These are phyloP conservation scores for Zaprionus obscuricornis DNA, from an alignment of 2,888 invertebrate genomes.

Conservation along the genomic window DNA sequence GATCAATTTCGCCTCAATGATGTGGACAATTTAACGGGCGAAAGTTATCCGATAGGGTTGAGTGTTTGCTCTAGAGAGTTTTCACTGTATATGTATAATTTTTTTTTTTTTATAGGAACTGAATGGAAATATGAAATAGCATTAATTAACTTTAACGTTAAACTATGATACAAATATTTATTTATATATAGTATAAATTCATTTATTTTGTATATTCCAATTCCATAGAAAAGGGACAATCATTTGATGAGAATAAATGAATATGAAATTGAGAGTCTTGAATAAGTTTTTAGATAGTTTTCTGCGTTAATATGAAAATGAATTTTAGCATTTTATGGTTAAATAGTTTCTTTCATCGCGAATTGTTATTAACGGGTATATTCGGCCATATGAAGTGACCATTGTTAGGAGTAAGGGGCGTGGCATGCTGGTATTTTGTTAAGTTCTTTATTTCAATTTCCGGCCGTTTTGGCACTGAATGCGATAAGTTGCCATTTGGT, in stretches of 20 bases:
- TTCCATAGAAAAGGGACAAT: no score
- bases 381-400: constrained; percentile 37
- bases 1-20: no score
- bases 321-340: constrained; percentile 17
- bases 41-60: no score
- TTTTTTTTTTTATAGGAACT: no score
- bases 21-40: no score
- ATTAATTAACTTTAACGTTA: no score
- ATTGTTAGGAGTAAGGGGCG: constrained; percentile 1
- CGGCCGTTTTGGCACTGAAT: constrained; percentile 50
- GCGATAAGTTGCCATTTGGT: constrained; percentile 65
- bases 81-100: no score
- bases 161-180: no score
- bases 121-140: no score
- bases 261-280: constrained; percentile 6
- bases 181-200: no score
- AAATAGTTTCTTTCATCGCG: constrained; percentile 34
- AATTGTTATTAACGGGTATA: constrained; percentile 57
- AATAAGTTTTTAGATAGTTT: background rate
- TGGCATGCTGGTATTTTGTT: constrained; percentile 4
- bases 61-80: no score
- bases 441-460: constrained; percentile 65
- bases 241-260: constrained; percentile 23
- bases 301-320: constrained; percentile 13
- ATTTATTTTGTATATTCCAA: no score